Conservation (phyloP, 1,140 invertebrate species). For the Lepidurus couesii region DNA sequence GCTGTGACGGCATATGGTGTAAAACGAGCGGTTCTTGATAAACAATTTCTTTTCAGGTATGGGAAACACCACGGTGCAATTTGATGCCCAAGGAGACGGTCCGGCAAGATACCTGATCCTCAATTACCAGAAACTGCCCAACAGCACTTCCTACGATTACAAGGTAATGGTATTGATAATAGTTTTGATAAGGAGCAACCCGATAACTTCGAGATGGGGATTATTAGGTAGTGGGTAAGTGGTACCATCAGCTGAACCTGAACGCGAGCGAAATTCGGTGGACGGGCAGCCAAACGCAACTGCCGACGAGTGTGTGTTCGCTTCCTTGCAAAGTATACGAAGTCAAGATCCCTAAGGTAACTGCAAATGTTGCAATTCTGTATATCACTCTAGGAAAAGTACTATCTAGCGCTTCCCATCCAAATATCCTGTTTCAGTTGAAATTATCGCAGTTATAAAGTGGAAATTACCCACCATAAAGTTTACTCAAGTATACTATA, state of each 20-base stretch:
- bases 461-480: no score
- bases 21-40: not conserved
- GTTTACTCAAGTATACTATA: no score
- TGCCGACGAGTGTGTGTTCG: conserved; percentile 60
- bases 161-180: conserved; percentile 46
- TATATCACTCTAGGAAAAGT: not conserved
- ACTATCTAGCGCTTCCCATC: not conserved
- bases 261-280: conserved; percentile 53
- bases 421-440: not conserved
- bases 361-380: conserved; percentile 24
- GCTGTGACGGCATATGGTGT: not conserved
- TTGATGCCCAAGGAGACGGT: conserved; percentile 62
- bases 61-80: conserved; percentile 58
- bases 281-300: conserved; percentile 49
- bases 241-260: conserved; percentile 57
- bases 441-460: not conserved
- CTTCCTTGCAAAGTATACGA: conserved; percentile 60
- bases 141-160: conserved; percentile 53
- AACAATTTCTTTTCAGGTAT: conserved; percentile 48
- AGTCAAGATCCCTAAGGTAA: conserved; percentile 61
- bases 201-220: not conserved
- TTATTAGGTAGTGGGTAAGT: conserved; percentile 56
- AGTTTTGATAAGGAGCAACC: not conserved
- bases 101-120: conserved; percentile 58
- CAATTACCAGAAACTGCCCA: conserved; percentile 53